Conservation (phyloP, 2,113 vertebrate species). For the Oryzias curvinotus region DNA sequence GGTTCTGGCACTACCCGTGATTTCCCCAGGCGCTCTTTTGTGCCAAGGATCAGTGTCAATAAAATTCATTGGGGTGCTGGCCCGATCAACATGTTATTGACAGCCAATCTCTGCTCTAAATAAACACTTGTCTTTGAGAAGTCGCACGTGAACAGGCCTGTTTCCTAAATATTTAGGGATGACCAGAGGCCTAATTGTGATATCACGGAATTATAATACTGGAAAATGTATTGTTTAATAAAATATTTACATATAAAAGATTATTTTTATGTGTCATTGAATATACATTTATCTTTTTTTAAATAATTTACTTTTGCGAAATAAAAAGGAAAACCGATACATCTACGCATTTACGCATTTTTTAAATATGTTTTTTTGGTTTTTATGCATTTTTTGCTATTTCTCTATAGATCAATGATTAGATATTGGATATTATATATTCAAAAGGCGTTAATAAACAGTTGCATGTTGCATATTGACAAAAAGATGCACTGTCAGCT, state of each 20-base stretch:
- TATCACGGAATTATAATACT: no score
- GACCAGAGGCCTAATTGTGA: background rate
- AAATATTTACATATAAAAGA: no score
- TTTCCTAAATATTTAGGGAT: slow-evolving; percentile 11
- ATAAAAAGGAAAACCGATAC: background rate
- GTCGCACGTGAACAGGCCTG: slow-evolving; percentile 22
- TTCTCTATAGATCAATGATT: no score
- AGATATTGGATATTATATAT: no score
- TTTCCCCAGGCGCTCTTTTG: slow-evolving; percentile 84
- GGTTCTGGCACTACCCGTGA: slow-evolving; percentile 76
- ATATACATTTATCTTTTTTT: background rate
- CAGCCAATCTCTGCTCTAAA: slow-evolving; percentile 74
- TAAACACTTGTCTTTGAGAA: slow-evolving; percentile 66
- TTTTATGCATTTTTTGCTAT: background rate
- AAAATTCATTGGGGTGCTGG: slow-evolving; percentile 82
- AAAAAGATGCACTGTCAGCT: no score
- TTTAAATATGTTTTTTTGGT: background rate
- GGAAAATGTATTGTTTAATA: no score
- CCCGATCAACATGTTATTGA: slow-evolving; percentile 81
- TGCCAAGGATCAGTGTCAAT: slow-evolving; percentile 84
- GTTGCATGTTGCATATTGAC: no score
- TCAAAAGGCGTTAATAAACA: no score
- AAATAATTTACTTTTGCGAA: background rate
- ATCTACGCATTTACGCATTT: background rate
- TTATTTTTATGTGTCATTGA: no score